Conservation (phyloP, 2,888 invertebrate genomes). For the Craniophora ligustri region DNA sequence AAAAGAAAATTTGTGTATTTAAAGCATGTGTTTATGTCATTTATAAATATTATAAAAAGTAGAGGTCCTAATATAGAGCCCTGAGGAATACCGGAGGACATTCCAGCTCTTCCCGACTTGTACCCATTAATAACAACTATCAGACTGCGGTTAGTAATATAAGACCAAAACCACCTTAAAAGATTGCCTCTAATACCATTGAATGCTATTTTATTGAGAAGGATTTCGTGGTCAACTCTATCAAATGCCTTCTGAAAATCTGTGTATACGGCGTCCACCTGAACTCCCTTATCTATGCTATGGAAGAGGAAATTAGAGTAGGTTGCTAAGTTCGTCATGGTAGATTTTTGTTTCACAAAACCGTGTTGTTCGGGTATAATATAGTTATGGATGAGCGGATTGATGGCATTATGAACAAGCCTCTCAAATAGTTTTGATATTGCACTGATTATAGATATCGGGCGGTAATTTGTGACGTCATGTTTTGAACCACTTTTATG, state of each 20-base stretch:
- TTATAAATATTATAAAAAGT: too few relatives aligned
- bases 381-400: background rate
- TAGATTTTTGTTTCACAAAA: background rate
- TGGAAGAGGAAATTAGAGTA: background rate
- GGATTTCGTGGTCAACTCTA: background rate
- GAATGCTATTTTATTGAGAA: background rate
- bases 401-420: background rate
- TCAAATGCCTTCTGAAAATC: too few relatives aligned
- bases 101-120: background rate
- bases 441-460: background rate
- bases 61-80: too few relatives aligned
- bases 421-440: background rate
- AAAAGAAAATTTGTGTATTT: too few relatives aligned
- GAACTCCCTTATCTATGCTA: background rate
- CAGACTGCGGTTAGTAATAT: background rate
- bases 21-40: too few relatives aligned
- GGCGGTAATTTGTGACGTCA: background rate
- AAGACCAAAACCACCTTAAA: too few relatives aligned
- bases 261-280: background rate
- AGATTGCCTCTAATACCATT: background rate
- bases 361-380: background rate
- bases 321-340: background rate
- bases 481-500: constrained; percentile 3
- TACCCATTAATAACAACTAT: background rate
- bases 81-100: background rate